Evolutionary conservation across 2,888 invertebrate genomes (phyloP), one percentile per base, ranked within the genome.

Genomic region (Pandemis corylana): DNA sequence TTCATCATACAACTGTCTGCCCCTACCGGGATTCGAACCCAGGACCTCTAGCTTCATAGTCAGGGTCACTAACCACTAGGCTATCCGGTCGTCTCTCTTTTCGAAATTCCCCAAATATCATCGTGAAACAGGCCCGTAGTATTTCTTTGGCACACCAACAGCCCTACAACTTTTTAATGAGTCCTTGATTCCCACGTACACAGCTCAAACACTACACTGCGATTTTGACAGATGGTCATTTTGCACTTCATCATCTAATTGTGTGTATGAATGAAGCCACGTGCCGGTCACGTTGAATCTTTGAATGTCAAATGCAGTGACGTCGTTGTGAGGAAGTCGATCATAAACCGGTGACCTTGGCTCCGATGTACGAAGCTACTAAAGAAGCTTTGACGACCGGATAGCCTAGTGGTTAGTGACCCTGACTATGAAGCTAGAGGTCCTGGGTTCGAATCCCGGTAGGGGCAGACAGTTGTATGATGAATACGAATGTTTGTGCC

Each of bases 271-370:
- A 79, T 80, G 79, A 78, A 78, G 46, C 77, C 82, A 83, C 82
- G 81, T 81, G 82, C 71, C 46, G 20, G 72, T 80, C 81, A 83
- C 81, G 79, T 83, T 81, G 77, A 41, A 46, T 65, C 15, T 66
- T 36, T 68, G 65, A 65, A 72, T 68, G 68, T 53, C 53, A 15
- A 68, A 20, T 36, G 20, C 51, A 12, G 12, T 61, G 42, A 61
- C 61, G 65, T 65, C 59, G 65, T 46, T 36, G 36, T 36, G 12
- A 59, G 65, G 65, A 71, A 71, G 56, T 12, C 10, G 4, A n/a
- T 28, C 28, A 2, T 2, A 15, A n/a, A n/a, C 12, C n/a, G 2
- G 2, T 36, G 28, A 63, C 41, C 53, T 56, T 61, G 36, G 36
- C 12, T 28, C 9, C 9, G 6, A 3, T 36, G 53, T 36, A 44